A percentile compares a stretch with the other conserved stretches of the same genome.
These are phyloP conservation scores for Ptilonorhynchus violaceus DNA, from an alignment of 2,113 vertebrate species.

Conservation along the genomic window DNA sequence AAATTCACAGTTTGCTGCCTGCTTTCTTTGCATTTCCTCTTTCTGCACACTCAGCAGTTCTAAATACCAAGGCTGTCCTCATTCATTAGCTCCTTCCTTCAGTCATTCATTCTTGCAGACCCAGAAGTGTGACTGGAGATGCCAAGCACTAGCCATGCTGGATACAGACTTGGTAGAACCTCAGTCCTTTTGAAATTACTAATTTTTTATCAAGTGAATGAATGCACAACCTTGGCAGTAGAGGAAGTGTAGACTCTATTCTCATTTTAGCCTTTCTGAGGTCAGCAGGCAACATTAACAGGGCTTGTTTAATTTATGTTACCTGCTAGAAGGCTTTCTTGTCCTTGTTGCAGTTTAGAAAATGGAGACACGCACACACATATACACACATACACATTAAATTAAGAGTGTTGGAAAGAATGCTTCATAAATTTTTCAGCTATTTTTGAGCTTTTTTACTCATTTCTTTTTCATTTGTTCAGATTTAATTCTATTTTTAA, in stretches of 20 bases:
- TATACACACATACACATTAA: not conserved
- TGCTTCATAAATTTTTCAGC: not conserved
- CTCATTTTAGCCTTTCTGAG: not conserved
- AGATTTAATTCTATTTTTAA: constrained; percentile 33
- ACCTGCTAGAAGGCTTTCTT: not conserved
- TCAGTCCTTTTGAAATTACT: not conserved
- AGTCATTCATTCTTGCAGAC: not conserved
- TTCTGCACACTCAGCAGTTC: not conserved
- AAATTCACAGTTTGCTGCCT: not conserved
- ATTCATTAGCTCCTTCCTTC: not conserved
- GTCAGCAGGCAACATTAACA: not conserved
- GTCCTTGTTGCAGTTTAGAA: not conserved
- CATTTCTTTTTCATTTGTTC: constrained; percentile 36
- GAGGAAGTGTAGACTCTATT: not conserved
- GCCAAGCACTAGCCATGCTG: not conserved
- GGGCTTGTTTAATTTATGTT: not conserved
- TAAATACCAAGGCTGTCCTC: not conserved
- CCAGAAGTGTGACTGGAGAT: not conserved
- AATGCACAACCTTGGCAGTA: not conserved
- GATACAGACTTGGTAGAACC: not conserved
- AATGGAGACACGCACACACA: not conserved
- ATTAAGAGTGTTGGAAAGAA: constrained; percentile 25
- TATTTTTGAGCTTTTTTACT: constrained; percentile 12
- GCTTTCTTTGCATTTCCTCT: not conserved
- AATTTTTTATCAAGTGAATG: not conserved